phyloP scores from a whole-genome alignment of 2,113 vertebrate genomes.

The Myxocyprinus asiaticus region DNA sequence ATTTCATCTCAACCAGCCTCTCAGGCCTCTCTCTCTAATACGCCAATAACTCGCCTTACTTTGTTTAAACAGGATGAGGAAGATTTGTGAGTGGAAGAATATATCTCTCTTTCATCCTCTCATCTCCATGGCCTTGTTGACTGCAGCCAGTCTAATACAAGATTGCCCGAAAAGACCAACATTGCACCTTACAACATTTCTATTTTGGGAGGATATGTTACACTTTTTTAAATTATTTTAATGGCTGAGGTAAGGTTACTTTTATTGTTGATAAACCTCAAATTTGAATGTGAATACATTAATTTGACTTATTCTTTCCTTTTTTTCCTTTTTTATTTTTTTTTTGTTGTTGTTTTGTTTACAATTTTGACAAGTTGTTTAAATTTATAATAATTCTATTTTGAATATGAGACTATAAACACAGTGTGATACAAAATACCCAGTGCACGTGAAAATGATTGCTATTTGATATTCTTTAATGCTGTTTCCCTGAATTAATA shows the following conservation, averaged over 20 bases:
- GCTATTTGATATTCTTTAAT: constrained; percentile 48
- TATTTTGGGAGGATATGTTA: too few species aligned
- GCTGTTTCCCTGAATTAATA: constrained; percentile 42
- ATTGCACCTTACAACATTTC: background rate
- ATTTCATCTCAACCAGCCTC: constrained; percentile 61
- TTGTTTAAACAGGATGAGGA: constrained; percentile 69
- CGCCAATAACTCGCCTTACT: constrained; percentile 61
- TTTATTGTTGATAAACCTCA: too few species aligned
- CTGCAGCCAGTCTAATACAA: too few species aligned
- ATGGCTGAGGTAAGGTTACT: too few species aligned
- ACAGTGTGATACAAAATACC: constrained; percentile 43
- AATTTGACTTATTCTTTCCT: too few species aligned
- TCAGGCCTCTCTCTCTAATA: constrained; percentile 64
- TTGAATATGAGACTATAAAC: constrained; percentile 39
- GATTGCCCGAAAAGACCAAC: constrained; percentile 1
- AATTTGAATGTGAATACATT: too few species aligned
- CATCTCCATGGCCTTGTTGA: constrained; percentile 18
- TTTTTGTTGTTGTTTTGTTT: too few species aligned
- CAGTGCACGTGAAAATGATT: constrained; percentile 41
- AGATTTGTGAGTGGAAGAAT: constrained; percentile 18
- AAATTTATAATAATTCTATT: constrained; percentile 13
- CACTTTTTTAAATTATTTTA: too few species aligned
- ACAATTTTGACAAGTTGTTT: constrained; percentile 4
- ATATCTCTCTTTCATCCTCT: constrained; percentile 32
- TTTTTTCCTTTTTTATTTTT: too few species aligned